Evolutionary conservation across 2,888 invertebrate genomes (phyloP).

Genomic region (Opisthograptis luteolata): DNA sequence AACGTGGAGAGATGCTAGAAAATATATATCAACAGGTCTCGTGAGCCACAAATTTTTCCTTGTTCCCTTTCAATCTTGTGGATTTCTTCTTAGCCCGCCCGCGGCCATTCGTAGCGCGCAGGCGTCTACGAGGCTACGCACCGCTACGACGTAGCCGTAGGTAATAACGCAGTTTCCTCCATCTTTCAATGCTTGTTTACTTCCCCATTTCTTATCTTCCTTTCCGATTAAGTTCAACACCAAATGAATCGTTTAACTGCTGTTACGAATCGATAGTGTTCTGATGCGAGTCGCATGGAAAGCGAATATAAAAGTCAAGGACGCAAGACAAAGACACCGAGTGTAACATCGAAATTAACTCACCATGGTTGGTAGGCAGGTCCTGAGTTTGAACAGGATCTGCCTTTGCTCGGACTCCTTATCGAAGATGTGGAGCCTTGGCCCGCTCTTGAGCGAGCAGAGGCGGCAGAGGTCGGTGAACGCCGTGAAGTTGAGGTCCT

Average conservation of each 20-base stretch:
- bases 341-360: slow-evolving; percentile 55
- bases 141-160: slow-evolving; percentile 44
- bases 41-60: slow-evolving; percentile 34
- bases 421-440: slow-evolving; percentile 88
- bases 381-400: slow-evolving; percentile 87
- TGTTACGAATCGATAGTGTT: background rate
- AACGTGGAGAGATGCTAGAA: too few species aligned
- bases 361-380: slow-evolving; percentile 88
- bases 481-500: slow-evolving; percentile 87
- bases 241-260: background rate
- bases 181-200: slow-evolving; percentile 43
- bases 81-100: slow-evolving; percentile 45
- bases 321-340: slow-evolving; percentile 34
- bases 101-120: slow-evolving; percentile 71
- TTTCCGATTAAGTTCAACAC: background rate
- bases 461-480: slow-evolving; percentile 89
- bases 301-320: slow-evolving; percentile 39
- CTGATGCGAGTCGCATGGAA: slow-evolving; percentile 20
- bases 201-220: slow-evolving; percentile 11
- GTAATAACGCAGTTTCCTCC: slow-evolving; percentile 44
- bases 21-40: slow-evolving; percentile 58
- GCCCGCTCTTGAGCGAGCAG: slow-evolving; percentile 88
- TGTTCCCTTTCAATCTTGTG: slow-evolving; percentile 36
- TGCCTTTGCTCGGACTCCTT: slow-evolving; percentile 89
- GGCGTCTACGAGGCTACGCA: slow-evolving; percentile 73